phyloP scores from a whole-genome alignment of 1,140 invertebrate species.

The Nomia melanderi region DNA sequence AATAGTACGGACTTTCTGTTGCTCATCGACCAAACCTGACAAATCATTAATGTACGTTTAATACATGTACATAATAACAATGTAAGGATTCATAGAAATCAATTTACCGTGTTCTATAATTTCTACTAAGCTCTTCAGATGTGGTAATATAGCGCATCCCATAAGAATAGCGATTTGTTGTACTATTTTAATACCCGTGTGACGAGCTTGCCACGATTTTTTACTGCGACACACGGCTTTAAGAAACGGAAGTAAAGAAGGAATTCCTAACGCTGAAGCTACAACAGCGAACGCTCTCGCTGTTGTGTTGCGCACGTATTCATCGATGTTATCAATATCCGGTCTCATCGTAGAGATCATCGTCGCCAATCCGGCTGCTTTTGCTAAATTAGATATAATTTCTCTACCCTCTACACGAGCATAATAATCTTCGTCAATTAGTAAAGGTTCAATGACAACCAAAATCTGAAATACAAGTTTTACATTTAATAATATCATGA shows the following conservation, averaged over 20 bases:
- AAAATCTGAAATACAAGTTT: conserved; percentile 85
- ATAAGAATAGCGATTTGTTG: conserved; percentile 99
- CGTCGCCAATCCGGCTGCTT: conserved; percentile 99
- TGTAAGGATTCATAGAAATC: conserved; percentile 4
- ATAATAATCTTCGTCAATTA: conserved; percentile 99
- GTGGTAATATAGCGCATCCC: conserved; percentile 99
- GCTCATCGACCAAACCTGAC: conserved; percentile 89
- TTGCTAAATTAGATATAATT: conserved; percentile 99
- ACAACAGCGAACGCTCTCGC: conserved; percentile 99
- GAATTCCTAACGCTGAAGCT: conserved; percentile 98
- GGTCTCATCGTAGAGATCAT: conserved; percentile 99
- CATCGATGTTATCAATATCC: conserved; percentile 99
- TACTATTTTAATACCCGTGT: conserved; percentile 99
- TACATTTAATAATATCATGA: conserved; percentile 12
- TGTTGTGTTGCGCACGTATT: conserved; percentile 99
- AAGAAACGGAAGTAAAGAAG: conserved; percentile 97
- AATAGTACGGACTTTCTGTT: conserved; percentile 97
- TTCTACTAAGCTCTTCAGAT: conserved; percentile 98
- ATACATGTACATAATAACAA: neutral
- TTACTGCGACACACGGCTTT: conserved; percentile 99
- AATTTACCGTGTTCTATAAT: conserved; percentile 97
- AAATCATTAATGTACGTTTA: conserved; percentile 28
- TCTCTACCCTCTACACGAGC: conserved; percentile 99
- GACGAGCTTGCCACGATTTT: conserved; percentile 99
- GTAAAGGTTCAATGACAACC: conserved; percentile 98